phyloP scores from a whole-genome alignment of 2,113 vertebrate genomes.

The Lepisosteus oculatus region DNA sequence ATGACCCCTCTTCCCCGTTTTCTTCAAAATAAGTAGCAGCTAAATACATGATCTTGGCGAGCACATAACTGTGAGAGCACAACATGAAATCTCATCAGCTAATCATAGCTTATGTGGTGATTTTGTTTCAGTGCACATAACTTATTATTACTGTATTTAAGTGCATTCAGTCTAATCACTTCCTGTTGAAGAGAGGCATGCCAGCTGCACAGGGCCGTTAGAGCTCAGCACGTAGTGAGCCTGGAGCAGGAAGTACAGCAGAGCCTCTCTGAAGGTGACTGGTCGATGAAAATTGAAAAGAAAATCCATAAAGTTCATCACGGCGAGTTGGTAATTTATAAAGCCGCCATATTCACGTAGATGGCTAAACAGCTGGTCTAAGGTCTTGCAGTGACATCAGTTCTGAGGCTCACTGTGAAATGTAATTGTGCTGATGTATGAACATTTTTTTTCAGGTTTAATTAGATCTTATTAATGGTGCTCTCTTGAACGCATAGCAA shows the following conservation, averaged over 20 bases:
- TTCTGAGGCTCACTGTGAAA: conserved; percentile 23
- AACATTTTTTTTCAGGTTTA: conserved; percentile 36
- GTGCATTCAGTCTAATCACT: neutral
- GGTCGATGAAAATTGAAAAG: conserved; percentile 34
- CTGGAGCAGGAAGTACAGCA: conserved; percentile 13
- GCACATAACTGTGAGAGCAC: neutral
- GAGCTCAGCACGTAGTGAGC: neutral
- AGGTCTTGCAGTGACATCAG: conserved; percentile 17
- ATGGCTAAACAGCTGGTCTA: neutral
- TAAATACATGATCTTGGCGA: neutral
- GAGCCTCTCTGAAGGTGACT: conserved; percentile 13
- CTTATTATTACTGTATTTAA: neutral
- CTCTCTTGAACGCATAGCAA: conserved; percentile 39
- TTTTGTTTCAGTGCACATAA: neutral
- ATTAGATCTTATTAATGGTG: conserved; percentile 46
- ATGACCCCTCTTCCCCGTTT: too few species aligned
- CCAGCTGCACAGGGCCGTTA: neutral
- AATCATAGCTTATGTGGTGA: neutral
- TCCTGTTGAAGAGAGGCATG: neutral
- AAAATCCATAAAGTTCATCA: conserved; percentile 41
- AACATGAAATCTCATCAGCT: neutral
- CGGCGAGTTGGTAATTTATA: conserved; percentile 23
- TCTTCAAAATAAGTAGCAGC: neutral
- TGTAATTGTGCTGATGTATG: conserved; percentile 46
- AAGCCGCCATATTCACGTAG: conserved; percentile 20